Conservation (phyloP, 2,888 invertebrate species). For the Ditula angustiorana region DNA sequence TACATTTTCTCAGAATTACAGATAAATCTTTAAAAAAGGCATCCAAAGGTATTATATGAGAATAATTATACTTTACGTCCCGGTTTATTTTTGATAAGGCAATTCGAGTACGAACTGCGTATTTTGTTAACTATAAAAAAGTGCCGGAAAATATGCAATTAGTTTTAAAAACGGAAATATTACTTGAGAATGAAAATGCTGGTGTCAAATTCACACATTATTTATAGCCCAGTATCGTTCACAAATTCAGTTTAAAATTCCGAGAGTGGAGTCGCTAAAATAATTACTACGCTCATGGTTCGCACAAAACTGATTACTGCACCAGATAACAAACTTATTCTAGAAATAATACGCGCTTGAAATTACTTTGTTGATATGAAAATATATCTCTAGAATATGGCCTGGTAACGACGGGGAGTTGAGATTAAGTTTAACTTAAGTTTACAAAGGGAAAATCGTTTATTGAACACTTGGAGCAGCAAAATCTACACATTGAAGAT, state of each 20-base stretch:
- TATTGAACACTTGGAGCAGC: no score
- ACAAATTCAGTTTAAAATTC: conserved; percentile 50
- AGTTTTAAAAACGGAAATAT: not conserved
- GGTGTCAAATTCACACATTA: conserved; percentile 14
- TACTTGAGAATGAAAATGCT: not conserved
- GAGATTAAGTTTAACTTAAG: not conserved
- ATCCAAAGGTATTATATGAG: no score
- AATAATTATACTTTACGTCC: no score
- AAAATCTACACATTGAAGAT: no score
- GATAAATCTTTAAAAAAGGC: no score
- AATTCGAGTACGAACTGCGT: no score
- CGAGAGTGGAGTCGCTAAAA: conserved; percentile 46
- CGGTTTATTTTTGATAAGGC: no score
- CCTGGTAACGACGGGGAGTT: not conserved
- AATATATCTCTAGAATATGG: conserved; percentile 2
- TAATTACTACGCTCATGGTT: conserved; percentile 48
- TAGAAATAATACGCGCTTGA: conserved; percentile 11
- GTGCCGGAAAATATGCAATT: no score
- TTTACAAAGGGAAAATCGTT: not conserved
- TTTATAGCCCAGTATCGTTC: conserved; percentile 20
- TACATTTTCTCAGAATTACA: no score
- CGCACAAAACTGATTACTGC: conserved; percentile 40
- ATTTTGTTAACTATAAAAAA: no score
- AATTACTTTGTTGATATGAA: conserved; percentile 19
- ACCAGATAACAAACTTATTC: conserved; percentile 22